Evolutionary conservation across 1,140 invertebrate genomes (phyloP), one percentile per base, ranked within the genome.

Genomic region (Thereuonema tuberculata): DNA sequence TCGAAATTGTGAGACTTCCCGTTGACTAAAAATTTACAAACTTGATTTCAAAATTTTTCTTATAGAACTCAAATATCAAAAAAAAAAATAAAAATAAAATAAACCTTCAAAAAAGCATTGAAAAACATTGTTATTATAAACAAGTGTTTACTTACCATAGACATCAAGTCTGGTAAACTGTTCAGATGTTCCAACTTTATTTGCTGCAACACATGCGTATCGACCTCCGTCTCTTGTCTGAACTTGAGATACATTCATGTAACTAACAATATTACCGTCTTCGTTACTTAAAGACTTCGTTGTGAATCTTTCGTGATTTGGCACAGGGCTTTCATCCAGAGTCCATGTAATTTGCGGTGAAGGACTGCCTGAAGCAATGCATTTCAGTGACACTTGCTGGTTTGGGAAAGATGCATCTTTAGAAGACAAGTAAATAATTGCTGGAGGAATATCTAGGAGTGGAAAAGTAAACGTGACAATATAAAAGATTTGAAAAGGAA

Each of bases 201-300:
- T 76, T 9, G 62, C 67, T 0, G 73, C 74, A 17, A 64, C 63
- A 59, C 75, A 77, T 26, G 60, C 61, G 56, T 76, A 77, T 56
- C 70, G 65, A 1, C 75, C 75, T 3, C 75, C 75, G 61, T 74
- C 72, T 49, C 71, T 59, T 0, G 74, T 66, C 17, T 67, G 61
- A 5, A 74, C 67, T n/a, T 67, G 68, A 2, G 69, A 68, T 9
- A 76, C 71, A 61, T 76, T 76, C 26, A 77, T 71, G 58, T 69
- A 72, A 61, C 75, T 75, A 25, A 76, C 66, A 23, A 76, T 70
- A 56, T 72, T 69, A 26, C 74, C 74, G 20, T 70, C 63, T 0
- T 58, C 28, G 1, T 68, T 70, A 14, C 65, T 61, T 21, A 67
- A 68, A 46, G 67, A 67, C 24, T 71, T 71, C 21, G 70, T 62